Percentiles rank a stretch among this genome's conserved stretches.
Evolutionary conservation across 2,888 invertebrate genomes (phyloP).

Genomic region (Cactoblastis cactorum): DNA sequence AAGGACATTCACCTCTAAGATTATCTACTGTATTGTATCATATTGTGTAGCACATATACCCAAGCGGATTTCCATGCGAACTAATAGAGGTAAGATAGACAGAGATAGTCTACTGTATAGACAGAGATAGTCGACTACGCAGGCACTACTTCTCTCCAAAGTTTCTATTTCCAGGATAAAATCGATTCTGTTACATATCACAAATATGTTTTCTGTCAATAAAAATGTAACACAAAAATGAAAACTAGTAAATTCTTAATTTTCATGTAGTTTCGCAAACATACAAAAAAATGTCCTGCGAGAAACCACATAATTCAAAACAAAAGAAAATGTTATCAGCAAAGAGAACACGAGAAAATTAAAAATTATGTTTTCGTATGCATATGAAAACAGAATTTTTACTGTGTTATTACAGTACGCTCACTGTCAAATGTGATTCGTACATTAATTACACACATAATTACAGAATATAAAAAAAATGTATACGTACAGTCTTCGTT

Average conservation of each 20-base stretch:
- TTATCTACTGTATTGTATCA: constrained; percentile 25
- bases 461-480: background rate
- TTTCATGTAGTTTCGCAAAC: too few species aligned
- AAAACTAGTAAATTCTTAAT: too few species aligned
- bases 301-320: too few species aligned
- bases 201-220: too few species aligned
- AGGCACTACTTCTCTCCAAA: constrained; percentile 25
- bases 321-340: too few species aligned
- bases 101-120: constrained; percentile 29
- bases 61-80: constrained; percentile 56
- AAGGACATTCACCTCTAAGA: constrained; percentile 21
- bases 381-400: too few species aligned
- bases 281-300: too few species aligned
- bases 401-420: too few species aligned
- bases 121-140: constrained; percentile 34
- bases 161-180: background rate
- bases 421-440: background rate
- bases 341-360: too few species aligned
- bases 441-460: background rate
- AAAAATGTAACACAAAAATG: too few species aligned
- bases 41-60: constrained; percentile 48
- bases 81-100: constrained; percentile 34
- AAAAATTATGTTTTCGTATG: too few species aligned
- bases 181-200: background rate
- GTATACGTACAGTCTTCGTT: background rate